phyloP scores from a whole-genome alignment of 2,797 vertebrate species.

The Muscicapa striata region DNA sequence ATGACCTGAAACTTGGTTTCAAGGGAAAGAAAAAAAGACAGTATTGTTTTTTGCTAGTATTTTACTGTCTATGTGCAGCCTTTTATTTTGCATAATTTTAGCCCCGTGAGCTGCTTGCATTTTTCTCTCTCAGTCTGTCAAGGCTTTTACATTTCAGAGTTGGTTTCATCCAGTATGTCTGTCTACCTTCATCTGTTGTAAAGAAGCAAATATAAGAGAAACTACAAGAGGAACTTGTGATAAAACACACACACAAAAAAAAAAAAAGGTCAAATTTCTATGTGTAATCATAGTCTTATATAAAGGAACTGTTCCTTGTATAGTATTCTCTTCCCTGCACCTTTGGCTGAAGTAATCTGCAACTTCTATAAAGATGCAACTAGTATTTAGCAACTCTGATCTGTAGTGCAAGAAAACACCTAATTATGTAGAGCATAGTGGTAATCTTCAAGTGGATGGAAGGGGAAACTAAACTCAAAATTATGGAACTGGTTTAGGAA shows the following conservation, averaged over 20 bases:
- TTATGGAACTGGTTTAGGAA: not conserved
- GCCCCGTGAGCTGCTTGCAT: not conserved
- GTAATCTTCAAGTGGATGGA: not conserved
- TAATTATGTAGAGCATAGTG: accelerated
- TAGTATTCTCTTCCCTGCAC: not conserved
- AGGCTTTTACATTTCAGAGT: not conserved
- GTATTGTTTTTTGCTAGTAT: not conserved
- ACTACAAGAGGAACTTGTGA: not conserved
- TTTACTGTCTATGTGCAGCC: not conserved
- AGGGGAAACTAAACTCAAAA: not conserved
- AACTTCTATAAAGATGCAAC: not conserved
- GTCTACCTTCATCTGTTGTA: not conserved
- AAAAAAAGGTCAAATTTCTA: not conserved
- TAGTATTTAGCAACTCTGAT: not conserved
- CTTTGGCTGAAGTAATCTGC: not conserved
- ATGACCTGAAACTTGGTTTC: not conserved
- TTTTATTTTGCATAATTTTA: not conserved
- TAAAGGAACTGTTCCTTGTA: not conserved
- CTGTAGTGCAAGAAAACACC: not conserved
- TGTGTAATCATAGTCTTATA: not conserved
- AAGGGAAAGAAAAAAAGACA: not conserved
- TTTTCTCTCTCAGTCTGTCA: not conserved
- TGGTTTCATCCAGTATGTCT: not conserved
- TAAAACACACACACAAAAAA: not conserved
- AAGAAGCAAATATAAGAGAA: not conserved